phyloP scores from a whole-genome alignment of 2,888 invertebrate species.

The Blastobasis adustella region DNA sequence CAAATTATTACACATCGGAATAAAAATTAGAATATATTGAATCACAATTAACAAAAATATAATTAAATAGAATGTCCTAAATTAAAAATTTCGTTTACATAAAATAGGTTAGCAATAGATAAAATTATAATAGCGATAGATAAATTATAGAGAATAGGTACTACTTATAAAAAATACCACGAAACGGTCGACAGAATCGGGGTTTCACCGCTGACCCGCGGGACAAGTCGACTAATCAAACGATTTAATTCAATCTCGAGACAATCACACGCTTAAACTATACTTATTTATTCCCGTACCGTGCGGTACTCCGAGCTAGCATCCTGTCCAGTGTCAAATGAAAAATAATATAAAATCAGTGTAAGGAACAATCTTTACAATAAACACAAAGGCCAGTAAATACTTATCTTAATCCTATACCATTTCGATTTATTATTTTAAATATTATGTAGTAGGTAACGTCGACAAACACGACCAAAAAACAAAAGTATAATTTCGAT shows the following conservation, averaged over 20 bases:
- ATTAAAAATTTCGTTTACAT: slow-evolving; percentile 33
- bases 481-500: slow-evolving; percentile 29
- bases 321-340: slow-evolving; percentile 29
- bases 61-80: slow-evolving; percentile 41
- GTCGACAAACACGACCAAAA: slow-evolving; percentile 39
- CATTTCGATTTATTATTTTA: slow-evolving; percentile 53
- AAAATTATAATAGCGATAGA: not conserved
- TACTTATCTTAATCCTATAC: slow-evolving; percentile 64
- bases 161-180: slow-evolving; percentile 16
- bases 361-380: slow-evolving; percentile 47
- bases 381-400: slow-evolving; percentile 63
- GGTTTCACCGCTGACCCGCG: slow-evolving; percentile 46
- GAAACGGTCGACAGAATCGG: slow-evolving; percentile 32
- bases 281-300: slow-evolving; percentile 55
- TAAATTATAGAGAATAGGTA: slow-evolving; percentile 19
- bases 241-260: slow-evolving; percentile 35
- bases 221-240: too few species aligned
- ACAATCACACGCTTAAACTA: slow-evolving; percentile 61
- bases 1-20: slow-evolving; percentile 40
- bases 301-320: slow-evolving; percentile 40
- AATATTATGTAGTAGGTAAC: slow-evolving; percentile 38
- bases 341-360: slow-evolving; percentile 26
- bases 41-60: slow-evolving; percentile 36
- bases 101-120: not conserved
- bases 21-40: slow-evolving; percentile 37